A percentile compares a stretch with the other conserved stretches of the same genome.
Conservation (phyloP, 2,113 vertebrate species). For the Lucifuga dentata region DNA sequence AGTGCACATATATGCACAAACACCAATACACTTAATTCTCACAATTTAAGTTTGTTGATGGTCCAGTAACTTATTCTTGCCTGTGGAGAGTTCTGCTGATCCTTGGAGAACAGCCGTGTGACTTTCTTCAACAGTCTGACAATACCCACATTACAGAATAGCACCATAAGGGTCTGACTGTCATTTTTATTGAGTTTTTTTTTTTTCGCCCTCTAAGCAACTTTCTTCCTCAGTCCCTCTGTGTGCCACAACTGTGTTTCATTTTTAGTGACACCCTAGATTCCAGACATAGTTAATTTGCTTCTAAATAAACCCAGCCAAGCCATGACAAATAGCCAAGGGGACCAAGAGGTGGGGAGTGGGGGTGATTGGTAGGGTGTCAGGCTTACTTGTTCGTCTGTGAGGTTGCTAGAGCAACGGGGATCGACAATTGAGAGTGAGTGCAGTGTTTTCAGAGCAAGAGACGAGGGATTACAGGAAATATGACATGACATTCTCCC, state of each 20-base stretch:
- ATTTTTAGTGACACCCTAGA: slow-evolving; percentile 79
- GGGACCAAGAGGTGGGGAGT: slow-evolving; percentile 68
- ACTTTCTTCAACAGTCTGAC: slow-evolving; percentile 45
- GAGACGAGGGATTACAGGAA: slow-evolving; percentile 85
- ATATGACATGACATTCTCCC: slow-evolving; percentile 85
- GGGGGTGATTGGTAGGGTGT: slow-evolving; percentile 79
- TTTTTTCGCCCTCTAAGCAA: slow-evolving; percentile 43
- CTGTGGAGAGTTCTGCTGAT: slow-evolving; percentile 7
- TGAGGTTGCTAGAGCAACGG: slow-evolving; percentile 79
- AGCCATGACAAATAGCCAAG: slow-evolving; percentile 85
- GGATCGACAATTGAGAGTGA: slow-evolving; percentile 72
- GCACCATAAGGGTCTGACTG: slow-evolving; percentile 30
- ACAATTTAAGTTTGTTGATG: slow-evolving; percentile 2
- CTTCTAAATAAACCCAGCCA: slow-evolving; percentile 86
- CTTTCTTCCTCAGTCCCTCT: slow-evolving; percentile 47
- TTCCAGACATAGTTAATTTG: slow-evolving; percentile 88
- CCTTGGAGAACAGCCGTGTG: slow-evolving; percentile 29
- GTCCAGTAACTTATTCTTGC: slow-evolving; percentile 28
- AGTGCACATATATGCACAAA: slow-evolving; percentile 16
- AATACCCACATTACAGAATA: slow-evolving; percentile 33
- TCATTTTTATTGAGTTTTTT: slow-evolving; percentile 47
- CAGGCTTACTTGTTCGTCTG: slow-evolving; percentile 81
- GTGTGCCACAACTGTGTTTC: slow-evolving; percentile 64
- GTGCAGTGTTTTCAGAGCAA: slow-evolving; percentile 80
- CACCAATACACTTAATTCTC: slow-evolving; percentile 15